Base-by-base conservation (phyloP, 2,797 vertebrate species). In the Oreortyx pictus region DNA sequence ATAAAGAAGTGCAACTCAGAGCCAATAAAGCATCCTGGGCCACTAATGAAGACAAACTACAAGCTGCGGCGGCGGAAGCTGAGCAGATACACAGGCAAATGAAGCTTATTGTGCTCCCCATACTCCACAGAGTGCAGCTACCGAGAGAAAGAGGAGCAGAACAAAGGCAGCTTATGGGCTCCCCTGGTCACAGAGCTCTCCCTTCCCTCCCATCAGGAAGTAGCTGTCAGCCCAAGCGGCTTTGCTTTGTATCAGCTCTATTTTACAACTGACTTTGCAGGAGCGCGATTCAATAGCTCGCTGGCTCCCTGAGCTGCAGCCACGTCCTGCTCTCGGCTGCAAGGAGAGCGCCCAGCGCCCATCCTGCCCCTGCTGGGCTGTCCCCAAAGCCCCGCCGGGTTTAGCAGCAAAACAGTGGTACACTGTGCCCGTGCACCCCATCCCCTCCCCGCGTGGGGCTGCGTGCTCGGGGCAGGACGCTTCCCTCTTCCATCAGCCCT, bases 61-160 rank as follows among this genome's bases (percentile, higher is more conserved):
- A 84, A 78, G 91, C 86, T 80, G 84, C 20, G 41, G 43, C 8
- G 90, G 80, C 3, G 0, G 82, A 91, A 92, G 90, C 89, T 80
- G 94, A 80, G 96, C 85, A 88, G 91, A 95, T 79, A 94, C 81
- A 79, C 67, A 82, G 88, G 93, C 93, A 94, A 91, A 88, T 29
- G 24, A 82, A 92, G 85, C 71, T 88, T 86, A 72, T 78, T 47
- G 87, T 92, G 82, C 76, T 86, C 80, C 90, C 54, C 49, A 90
- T 61, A 77, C 18, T 7, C 90, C 91, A 37, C 91, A 37, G 71
- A 77, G 93, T 90, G 86, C 81, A 91, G 87, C 89, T 91, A 74
- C 54, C 56, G 47, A 71, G 82, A 89, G 92, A 33, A 60, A 85
- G 43, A 85, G 92, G 78, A 91, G 86, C 15, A 29, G 46, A 81